Percentiles rank a stretch among this genome's conserved stretches.
These are phyloP conservation scores for Sclerurus mexicanus DNA, from an alignment of 2,113 vertebrate species.

Conservation along the genomic window DNA sequence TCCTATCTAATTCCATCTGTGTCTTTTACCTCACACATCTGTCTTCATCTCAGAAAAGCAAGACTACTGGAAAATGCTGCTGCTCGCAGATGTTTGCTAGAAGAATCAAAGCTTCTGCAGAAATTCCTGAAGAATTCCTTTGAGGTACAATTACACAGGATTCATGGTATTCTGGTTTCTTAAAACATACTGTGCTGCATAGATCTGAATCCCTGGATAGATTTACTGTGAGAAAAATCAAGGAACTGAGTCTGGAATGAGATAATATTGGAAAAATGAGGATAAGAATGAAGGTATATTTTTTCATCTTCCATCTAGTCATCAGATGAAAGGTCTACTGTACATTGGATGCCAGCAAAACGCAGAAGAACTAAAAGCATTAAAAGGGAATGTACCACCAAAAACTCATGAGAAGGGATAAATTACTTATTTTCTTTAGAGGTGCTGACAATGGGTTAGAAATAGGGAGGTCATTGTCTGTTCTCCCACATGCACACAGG, in stretches of 20 bases:
- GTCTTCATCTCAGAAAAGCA: conserved; percentile 70
- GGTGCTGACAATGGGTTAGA: background rate
- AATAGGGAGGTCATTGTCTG: background rate
- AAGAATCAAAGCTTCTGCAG: conserved; percentile 79
- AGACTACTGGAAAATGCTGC: conserved; percentile 76
- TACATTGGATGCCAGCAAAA: background rate
- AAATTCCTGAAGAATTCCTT: conserved; percentile 81
- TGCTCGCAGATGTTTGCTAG: conserved; percentile 68
- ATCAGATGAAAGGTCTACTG: background rate
- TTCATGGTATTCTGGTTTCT: background rate
- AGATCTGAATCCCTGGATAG: background rate
- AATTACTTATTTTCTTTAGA: background rate
- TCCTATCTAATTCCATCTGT: background rate
- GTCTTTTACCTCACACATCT: background rate
- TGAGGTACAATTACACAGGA: conserved; percentile 74
- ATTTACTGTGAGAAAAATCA: background rate
- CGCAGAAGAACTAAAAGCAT: background rate
- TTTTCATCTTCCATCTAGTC: background rate
- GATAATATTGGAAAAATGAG: background rate
- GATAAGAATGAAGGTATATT: background rate
- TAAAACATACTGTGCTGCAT: background rate
- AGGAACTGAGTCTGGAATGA: background rate
- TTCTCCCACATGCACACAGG: background rate
- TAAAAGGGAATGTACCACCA: background rate
- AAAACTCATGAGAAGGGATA: background rate